Percentiles rank a stretch among this genome's conserved stretches.
Conservation (phyloP, 2,797 vertebrate genomes). For the Tachyglossus aculeatus region DNA sequence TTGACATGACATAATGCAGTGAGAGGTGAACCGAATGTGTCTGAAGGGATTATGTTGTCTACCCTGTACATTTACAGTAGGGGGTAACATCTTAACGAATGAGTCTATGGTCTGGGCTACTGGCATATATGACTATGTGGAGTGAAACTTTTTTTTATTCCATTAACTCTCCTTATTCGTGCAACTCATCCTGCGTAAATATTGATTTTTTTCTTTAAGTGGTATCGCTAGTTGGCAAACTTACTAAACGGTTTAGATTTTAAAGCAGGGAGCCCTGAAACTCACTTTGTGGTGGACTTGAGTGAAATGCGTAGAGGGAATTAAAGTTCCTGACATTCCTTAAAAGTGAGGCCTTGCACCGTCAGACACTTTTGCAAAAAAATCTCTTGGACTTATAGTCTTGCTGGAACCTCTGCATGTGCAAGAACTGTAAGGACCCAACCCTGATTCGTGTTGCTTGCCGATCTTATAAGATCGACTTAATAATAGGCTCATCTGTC, state of each 20-base stretch:
- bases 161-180: constrained; percentile 45
- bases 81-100: constrained; percentile 53
- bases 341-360: constrained; percentile 8
- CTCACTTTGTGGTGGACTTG: constrained; percentile 12
- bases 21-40: constrained; percentile 65
- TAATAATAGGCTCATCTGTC: constrained; percentile 54
- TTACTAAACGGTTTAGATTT: constrained; percentile 49
- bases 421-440: constrained; percentile 54
- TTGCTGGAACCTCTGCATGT: constrained; percentile 57
- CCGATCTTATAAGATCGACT: constrained; percentile 42
- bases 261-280: constrained; percentile 29
- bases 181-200: constrained; percentile 35
- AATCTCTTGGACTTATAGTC: constrained; percentile 54
- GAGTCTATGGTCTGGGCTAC: constrained; percentile 44
- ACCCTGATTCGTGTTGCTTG: constrained; percentile 54
- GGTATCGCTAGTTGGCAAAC: constrained; percentile 42
- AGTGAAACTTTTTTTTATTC: constrained; percentile 20
- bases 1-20: constrained; percentile 63
- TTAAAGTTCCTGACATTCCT: constrained; percentile 35
- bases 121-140: constrained; percentile 30
- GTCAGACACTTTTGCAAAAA: constrained; percentile 40
- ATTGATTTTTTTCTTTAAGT: constrained; percentile 29
- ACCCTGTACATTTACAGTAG: constrained; percentile 48
- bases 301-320: constrained; percentile 37
- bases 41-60: constrained; percentile 53